phyloP scores from a whole-genome alignment of 2,888 invertebrate species.

The Scaptomyza flava region DNA sequence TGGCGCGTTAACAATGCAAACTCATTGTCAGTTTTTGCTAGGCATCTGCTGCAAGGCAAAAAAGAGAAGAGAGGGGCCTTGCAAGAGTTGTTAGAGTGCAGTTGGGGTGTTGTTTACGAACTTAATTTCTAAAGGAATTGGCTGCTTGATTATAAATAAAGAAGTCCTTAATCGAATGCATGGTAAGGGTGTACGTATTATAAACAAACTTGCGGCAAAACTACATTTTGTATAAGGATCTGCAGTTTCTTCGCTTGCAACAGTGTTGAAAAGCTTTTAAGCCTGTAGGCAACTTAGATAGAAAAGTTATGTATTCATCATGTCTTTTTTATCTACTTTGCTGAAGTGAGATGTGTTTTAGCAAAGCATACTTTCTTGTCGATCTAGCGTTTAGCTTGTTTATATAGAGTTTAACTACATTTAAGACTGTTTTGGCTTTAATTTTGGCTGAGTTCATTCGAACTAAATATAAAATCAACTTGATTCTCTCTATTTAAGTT shows the following conservation, averaged over 20 bases:
- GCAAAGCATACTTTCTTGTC: too few relatives aligned
- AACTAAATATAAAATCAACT: not conserved
- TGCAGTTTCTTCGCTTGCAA: not conserved
- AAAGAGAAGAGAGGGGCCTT: not conserved
- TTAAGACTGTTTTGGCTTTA: too few relatives aligned
- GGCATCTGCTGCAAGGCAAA: constrained; percentile 1
- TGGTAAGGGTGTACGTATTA: constrained; percentile 4
- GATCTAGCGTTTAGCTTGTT: too few relatives aligned
- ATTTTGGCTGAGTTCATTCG: too few relatives aligned
- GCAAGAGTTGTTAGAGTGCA: not conserved
- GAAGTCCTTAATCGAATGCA: constrained; percentile 6
- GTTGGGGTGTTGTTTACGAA: constrained; percentile 13
- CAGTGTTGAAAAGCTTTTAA: not conserved
- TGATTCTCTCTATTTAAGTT: not conserved
- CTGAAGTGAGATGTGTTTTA: too few relatives aligned
- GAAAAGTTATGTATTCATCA: not conserved
- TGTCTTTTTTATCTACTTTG: not conserved
- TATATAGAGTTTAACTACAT: too few relatives aligned
- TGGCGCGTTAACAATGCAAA: constrained; percentile 76
- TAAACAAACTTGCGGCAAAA: not conserved
- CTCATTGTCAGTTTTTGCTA: constrained; percentile 72
- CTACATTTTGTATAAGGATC: not conserved
- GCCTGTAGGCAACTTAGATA: not conserved
- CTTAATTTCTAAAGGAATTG: constrained; percentile 23
- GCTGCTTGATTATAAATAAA: constrained; percentile 22